Conservation (phyloP, 2,797 vertebrate genomes). For the Carduelis carduelis region DNA sequence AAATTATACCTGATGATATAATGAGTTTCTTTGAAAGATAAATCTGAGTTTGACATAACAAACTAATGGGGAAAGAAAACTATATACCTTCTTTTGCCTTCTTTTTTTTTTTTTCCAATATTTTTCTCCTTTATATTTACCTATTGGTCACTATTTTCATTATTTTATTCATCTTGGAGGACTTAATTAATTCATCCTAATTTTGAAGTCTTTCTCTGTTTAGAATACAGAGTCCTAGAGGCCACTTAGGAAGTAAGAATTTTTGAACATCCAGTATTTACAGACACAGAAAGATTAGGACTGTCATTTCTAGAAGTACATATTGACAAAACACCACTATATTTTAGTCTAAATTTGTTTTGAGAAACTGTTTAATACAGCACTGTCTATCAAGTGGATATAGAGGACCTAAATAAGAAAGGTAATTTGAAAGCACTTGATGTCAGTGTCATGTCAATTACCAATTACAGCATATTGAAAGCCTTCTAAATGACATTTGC, state of each 20-base stretch:
- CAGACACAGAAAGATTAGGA: conserved; percentile 51
- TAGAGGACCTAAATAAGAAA: conserved; percentile 38
- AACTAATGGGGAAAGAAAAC: background rate
- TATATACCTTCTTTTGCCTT: accelerated
- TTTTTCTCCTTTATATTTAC: background rate
- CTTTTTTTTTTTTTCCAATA: background rate
- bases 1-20: background rate
- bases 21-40: background rate
- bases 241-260: conserved; percentile 51
- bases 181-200: too few species aligned
- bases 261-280: conserved; percentile 38
- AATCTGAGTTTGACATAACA: background rate
- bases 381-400: conserved; percentile 45
- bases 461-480: conserved; percentile 44
- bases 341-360: conserved; percentile 62
- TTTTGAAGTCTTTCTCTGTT: conserved; percentile 10
- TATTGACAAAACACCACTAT: conserved; percentile 51
- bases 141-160: background rate
- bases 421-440: conserved; percentile 57
- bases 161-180: background rate
- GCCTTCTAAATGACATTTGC: conserved; percentile 2
- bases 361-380: conserved; percentile 57
- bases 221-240: conserved; percentile 7
- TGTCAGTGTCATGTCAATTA: conserved; percentile 51
- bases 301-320: conserved; percentile 44